These are phyloP conservation scores for Cryptocephalus moraei DNA, from an alignment of 2,888 invertebrate genomes.

Conservation along the genomic window DNA sequence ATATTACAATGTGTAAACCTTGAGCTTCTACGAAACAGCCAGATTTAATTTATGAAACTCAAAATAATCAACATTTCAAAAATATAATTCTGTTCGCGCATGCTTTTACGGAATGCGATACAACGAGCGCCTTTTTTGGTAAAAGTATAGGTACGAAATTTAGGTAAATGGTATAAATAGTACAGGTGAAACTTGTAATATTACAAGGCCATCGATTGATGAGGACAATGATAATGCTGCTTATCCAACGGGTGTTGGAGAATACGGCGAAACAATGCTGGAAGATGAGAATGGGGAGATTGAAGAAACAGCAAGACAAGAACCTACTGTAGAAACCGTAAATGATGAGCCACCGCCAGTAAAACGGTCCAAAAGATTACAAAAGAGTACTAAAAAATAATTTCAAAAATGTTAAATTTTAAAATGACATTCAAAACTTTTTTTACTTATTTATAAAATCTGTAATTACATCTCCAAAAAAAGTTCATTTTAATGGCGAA, in stretches of 20 bases:
- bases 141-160: background rate
- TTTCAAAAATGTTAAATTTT: background rate
- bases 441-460: no score
- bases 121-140: background rate
- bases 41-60: background rate
- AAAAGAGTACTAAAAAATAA: background rate
- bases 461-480: no score
- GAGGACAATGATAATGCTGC: background rate
- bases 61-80: background rate
- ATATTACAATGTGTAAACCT: background rate
- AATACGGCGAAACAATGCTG: background rate
- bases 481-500: no score
- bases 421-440: no score
- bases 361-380: background rate
- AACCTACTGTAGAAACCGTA: no score
- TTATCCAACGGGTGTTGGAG: no score
- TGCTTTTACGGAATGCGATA: slow-evolving; percentile 3
- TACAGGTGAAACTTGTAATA: background rate
- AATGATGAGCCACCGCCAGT: background rate
- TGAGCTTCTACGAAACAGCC: background rate
- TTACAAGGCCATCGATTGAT: no score
- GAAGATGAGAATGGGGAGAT: background rate
- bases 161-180: background rate
- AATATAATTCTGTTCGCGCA: slow-evolving; percentile 1
- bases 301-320: no score